Conservation (phyloP, 1,140 invertebrate genomes). For the Trichomalopsis sarcophagae region DNA sequence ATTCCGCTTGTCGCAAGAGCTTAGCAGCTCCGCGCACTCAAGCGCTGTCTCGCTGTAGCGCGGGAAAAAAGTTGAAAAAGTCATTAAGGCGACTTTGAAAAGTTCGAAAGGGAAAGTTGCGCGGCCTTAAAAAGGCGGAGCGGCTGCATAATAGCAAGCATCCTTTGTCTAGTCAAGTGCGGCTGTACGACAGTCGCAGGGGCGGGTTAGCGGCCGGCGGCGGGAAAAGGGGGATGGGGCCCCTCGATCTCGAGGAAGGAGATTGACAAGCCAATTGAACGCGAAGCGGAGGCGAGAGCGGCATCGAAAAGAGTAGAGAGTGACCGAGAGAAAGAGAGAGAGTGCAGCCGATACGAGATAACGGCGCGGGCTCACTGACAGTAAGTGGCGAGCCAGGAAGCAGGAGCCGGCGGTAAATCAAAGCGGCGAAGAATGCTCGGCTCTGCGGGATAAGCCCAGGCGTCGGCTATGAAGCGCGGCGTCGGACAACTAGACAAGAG, state of each 20-base stretch:
- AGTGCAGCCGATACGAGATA: neutral
- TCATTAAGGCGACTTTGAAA: neutral
- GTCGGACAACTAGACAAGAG: neutral
- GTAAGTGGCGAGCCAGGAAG: neutral
- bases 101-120: neutral
- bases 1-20: neutral
- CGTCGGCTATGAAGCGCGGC: neutral
- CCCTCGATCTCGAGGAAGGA: neutral
- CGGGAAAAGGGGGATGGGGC: neutral
- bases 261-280: slow-evolving; percentile 9
- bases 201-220: neutral
- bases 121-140: neutral
- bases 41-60: neutral
- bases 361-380: neutral
- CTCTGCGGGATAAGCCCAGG: neutral
- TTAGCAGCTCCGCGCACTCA: neutral
- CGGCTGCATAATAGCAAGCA: neutral
- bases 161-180: too few relatives aligned
- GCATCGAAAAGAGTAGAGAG: neutral
- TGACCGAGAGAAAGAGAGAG: neutral
- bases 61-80: neutral
- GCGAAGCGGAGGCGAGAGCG: neutral
- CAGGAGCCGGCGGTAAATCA: neutral
- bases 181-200: too few relatives aligned
- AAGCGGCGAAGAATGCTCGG: neutral